A percentile compares a stretch with the other conserved stretches of the same genome.
Evolutionary conservation across 2,797 vertebrate genomes (phyloP).

Genomic region (Neopelma chrysocephalum): DNA sequence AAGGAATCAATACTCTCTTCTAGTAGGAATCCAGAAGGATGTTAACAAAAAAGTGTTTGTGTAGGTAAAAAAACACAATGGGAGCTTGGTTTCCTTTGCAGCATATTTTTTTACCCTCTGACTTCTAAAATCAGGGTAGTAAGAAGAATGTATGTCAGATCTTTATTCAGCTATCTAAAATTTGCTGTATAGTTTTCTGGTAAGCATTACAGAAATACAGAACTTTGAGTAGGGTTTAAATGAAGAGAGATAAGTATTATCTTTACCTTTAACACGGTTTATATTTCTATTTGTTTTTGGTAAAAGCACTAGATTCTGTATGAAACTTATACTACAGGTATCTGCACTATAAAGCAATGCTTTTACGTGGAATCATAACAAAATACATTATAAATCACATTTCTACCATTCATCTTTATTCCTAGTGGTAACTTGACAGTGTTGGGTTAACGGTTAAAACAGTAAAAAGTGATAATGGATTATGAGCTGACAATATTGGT

Average conservation of each 20-base stretch:
- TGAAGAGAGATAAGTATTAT: background rate
- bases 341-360: background rate
- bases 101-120: background rate
- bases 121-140: background rate
- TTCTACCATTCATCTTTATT: background rate
- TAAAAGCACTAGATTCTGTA: background rate
- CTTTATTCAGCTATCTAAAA: background rate
- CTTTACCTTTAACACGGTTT: background rate
- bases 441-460: background rate
- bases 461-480: background rate
- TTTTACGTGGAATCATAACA: background rate
- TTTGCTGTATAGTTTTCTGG: background rate
- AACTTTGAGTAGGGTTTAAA: background rate
- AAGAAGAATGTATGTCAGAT: background rate
- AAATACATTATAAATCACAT: background rate
- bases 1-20: background rate
- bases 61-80: background rate
- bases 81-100: background rate
- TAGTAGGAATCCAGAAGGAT: background rate
- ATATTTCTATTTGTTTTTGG: background rate
- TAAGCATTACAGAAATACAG: background rate
- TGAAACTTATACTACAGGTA: background rate
- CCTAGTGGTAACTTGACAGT: background rate
- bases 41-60: background rate
- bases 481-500: background rate